phyloP scores from a whole-genome alignment of 2,797 vertebrate genomes.

The Anniella stebbinsi region DNA sequence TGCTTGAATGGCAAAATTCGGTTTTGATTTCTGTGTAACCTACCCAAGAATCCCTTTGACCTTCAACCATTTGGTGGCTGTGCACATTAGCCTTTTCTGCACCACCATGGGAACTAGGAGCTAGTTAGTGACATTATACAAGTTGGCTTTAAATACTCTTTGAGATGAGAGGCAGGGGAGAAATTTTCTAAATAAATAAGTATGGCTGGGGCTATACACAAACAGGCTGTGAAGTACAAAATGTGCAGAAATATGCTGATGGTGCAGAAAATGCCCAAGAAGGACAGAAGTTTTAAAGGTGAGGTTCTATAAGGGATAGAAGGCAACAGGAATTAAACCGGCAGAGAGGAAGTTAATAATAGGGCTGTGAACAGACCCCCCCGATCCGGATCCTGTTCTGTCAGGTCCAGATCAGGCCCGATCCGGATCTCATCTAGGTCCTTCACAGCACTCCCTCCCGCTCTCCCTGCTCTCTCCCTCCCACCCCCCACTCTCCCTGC shows the following conservation, averaged over 20 bases:
- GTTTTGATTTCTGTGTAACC: neutral
- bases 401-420: too few species aligned
- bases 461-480: too few species aligned
- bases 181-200: neutral
- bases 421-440: too few species aligned
- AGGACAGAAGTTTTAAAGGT: too few species aligned
- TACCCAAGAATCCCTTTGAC: neutral
- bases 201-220: neutral
- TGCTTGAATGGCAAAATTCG: neutral
- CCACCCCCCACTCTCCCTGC: too few species aligned
- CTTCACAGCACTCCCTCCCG: too few species aligned
- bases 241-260: neutral
- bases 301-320: neutral
- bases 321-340: neutral
- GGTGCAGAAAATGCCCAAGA: fast-evolving
- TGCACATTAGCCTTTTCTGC: neutral
- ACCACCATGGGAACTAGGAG: neutral
- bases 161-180: neutral
- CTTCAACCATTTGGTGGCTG: neutral
- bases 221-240: neutral
- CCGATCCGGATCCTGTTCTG: too few species aligned
- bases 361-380: too few species aligned
- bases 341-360: neutral
- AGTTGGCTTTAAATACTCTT: neutral
- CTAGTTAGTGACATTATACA: neutral